Percentiles rank a stretch among this genome's conserved stretches.
phyloP scores from a whole-genome alignment of 2,888 invertebrate species.

The Lasiommata megera region DNA sequence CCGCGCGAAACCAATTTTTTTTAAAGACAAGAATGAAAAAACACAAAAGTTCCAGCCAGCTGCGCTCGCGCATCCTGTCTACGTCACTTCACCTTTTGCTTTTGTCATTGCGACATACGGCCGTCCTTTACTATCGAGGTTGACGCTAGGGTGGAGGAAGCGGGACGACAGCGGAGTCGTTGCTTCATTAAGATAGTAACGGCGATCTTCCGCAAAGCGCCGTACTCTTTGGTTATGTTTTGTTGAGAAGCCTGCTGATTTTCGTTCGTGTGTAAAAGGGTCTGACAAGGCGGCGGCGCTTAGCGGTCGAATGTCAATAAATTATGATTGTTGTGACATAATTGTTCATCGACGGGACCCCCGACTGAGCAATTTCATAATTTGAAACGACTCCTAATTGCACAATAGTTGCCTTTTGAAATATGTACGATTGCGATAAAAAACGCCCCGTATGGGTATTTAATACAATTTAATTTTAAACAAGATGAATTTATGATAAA shows the following conservation, averaged over 20 bases:
- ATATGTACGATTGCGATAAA: slow-evolving; percentile 11
- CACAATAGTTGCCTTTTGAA: slow-evolving; percentile 19
- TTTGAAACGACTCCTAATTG: slow-evolving; percentile 25
- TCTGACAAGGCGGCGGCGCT: slow-evolving; percentile 39
- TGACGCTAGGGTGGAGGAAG: slow-evolving; percentile 37
- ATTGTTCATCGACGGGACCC: slow-evolving; percentile 28
- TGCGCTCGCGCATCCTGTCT: slow-evolving; percentile 78
- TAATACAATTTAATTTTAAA: slow-evolving; percentile 3
- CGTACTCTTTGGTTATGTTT: slow-evolving; percentile 63
- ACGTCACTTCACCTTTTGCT: slow-evolving; percentile 69
- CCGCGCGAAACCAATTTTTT: slow-evolving; percentile 75
- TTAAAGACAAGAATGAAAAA: slow-evolving; percentile 52
- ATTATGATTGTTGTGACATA: slow-evolving; percentile 57
- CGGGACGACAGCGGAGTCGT: slow-evolving; percentile 51
- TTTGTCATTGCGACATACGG: slow-evolving; percentile 59
- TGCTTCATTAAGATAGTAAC: slow-evolving; percentile 58
- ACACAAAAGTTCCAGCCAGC: slow-evolving; percentile 75
- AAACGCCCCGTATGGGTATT: slow-evolving; percentile 1
- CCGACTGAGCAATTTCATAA: slow-evolving; percentile 23
- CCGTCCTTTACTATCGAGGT: slow-evolving; percentile 51
- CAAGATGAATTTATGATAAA: neutral
- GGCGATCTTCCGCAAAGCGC: slow-evolving; percentile 68
- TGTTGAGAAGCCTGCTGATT: slow-evolving; percentile 51
- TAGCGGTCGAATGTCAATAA: slow-evolving; percentile 54
- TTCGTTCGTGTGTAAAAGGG: slow-evolving; percentile 54